These are phyloP conservation scores for Saturnia pavonia DNA, from an alignment of 2,888 invertebrate genomes.

Conservation along the genomic window DNA sequence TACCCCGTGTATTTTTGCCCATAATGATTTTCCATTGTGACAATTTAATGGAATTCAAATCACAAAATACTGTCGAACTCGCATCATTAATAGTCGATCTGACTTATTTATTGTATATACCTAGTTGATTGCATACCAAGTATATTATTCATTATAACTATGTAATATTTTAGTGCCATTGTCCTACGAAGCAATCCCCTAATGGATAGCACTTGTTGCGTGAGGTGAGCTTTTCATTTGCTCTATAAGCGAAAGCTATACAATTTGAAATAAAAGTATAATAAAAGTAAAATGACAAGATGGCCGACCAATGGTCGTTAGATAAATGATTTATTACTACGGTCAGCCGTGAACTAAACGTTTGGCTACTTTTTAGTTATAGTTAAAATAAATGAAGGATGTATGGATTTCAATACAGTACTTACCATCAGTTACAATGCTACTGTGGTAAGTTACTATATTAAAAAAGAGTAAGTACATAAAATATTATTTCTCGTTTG, in stretches of 20 bases:
- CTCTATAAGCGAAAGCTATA: constrained; percentile 3
- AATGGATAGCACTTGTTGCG: constrained; percentile 22
- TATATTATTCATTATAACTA: not conserved
- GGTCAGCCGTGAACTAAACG: not conserved
- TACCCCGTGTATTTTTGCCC: no score
- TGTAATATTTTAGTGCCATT: constrained; percentile 4
- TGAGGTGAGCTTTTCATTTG: constrained; percentile 18
- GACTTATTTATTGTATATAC: not conserved
- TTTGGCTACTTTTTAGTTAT: not conserved
- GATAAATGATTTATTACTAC: not conserved
- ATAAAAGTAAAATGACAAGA: not conserved
- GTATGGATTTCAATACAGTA: no score
- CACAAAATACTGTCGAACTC: not conserved
- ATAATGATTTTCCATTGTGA: no score
- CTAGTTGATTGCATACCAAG: not conserved
- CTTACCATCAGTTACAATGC: no score
- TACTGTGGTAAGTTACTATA: no score
- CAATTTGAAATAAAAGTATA: constrained; percentile 6
- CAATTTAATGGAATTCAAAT: no score
- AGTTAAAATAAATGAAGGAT: not conserved
- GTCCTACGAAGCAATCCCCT: constrained; percentile 15
- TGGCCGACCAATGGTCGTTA: constrained; percentile 7
- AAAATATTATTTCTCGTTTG: no score
- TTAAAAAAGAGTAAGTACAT: no score
- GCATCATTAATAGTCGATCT: not conserved